Evolutionary conservation across 2,797 vertebrate genomes (phyloP).

Genomic region (Sphenodon punctatus): DNA sequence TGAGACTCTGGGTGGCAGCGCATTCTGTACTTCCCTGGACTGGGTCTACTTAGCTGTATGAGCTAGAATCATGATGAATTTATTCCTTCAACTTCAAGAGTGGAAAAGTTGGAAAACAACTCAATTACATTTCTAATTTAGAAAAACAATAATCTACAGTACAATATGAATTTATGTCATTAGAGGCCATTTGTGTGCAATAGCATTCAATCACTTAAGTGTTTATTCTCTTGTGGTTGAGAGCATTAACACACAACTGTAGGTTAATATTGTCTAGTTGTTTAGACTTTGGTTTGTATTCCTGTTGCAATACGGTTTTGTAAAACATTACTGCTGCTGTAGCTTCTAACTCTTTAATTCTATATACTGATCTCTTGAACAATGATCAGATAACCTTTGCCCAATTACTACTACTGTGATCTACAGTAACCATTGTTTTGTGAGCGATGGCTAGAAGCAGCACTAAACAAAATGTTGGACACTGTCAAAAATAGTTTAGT

Average conservation of each 20-base stretch:
- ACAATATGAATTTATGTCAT: fast-evolving
- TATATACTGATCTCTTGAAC: background rate
- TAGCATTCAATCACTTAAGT: background rate
- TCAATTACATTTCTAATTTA: background rate
- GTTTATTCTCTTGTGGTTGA: background rate
- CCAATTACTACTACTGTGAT: background rate
- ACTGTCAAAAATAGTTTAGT: too few relatives aligned
- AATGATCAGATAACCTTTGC: background rate
- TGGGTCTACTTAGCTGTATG: too few relatives aligned
- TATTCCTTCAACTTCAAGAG: background rate
- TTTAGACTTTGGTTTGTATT: background rate
- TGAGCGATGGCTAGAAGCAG: background rate
- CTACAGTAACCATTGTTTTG: background rate
- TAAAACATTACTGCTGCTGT: background rate
- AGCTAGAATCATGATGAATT: too few relatives aligned
- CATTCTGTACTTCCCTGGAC: too few relatives aligned
- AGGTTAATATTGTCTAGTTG: background rate
- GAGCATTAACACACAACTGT: background rate
- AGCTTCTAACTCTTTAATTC: background rate
- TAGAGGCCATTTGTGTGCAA: background rate
- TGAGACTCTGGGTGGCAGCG: too few relatives aligned
- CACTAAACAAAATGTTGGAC: too few relatives aligned
- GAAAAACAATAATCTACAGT: background rate
- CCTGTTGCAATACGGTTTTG: background rate
- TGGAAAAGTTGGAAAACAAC: background rate